Base-by-base conservation (phyloP, 2,797 vertebrate species). In the Enteromius thamalakanensis region DNA sequence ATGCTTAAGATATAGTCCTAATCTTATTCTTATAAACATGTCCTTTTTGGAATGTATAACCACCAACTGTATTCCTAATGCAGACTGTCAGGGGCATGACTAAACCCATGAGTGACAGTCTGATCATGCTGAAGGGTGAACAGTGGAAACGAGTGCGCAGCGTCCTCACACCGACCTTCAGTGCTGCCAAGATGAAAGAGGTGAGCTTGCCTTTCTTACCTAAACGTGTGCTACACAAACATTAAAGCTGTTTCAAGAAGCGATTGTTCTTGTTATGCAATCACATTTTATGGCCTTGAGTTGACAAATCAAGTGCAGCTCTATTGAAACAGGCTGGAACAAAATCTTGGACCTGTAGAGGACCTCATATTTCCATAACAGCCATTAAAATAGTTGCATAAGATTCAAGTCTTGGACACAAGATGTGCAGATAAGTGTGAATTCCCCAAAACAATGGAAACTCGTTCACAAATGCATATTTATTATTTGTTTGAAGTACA, bases 151-250 rank as follows among this genome's bases (percentile, higher is more conserved):
- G 93, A n/a, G 94, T 96, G 81, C 93, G 95, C 83, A 91, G 93
- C 51, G 86, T 94, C 64, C 92, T 96, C 86, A 96, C 93, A 9
- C 91, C 94, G 19, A 92, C 92, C 79, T 96, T 97, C 91, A 92
- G 96, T 0, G 88, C 95, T 1, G 92, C 94, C 77, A 97, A 95
- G 89, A 94, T 98, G 94, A 96, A 95, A 90, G 96, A 98, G 96
- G 96, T 95, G 90, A 94, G 92, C 26, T 69, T 53, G 71, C 8
- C 67, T 67, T 32, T 45, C 32, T 76, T 81, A 58, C 71, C 32
- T 75, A 70, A 76, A 82, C 62, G 58, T 80, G 23, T 79, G 64
- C 47, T 40, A 47, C 34, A 5, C 42, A 68, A 65, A 40, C 55
- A 62, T 80, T 37, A 82, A 79, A 82, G 78, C 76, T 58, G 12